A percentile compares a stretch with the other conserved stretches of the same genome.
Evolutionary conservation across 2,113 vertebrate species (phyloP).

Genomic region (Pelecanoides urinatrix): DNA sequence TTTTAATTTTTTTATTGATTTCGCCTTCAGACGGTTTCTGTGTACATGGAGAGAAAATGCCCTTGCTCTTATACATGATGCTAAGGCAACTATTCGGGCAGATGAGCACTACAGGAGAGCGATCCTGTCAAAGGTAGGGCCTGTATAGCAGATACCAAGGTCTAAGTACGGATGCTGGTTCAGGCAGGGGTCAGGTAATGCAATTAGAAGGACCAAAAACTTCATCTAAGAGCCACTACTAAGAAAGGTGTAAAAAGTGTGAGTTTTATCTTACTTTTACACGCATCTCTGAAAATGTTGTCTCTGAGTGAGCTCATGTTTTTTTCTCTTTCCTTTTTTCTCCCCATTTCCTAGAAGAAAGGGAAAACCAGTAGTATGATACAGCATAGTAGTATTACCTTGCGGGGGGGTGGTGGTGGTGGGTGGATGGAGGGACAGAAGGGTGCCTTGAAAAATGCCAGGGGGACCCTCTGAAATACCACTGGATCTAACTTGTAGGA

Average conservation of each 20-base stretch:
- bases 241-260: neutral
- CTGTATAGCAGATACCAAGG: neutral
- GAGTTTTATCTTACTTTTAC: neutral
- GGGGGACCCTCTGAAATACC: neutral
- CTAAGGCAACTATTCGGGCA: slow-evolving; percentile 51
- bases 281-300: neutral
- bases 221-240: neutral
- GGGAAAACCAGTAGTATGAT: neutral
- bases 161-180: neutral
- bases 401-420: too few relatives aligned
- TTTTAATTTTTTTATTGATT: neutral
- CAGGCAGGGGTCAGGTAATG: neutral
- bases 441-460: neutral
- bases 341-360: neutral
- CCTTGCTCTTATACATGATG: slow-evolving; percentile 1
- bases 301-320: neutral
- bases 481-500: neutral
- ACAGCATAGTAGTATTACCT: neutral
- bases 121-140: slow-evolving; percentile 78
- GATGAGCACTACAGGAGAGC: slow-evolving; percentile 66
- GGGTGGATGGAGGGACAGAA: neutral
- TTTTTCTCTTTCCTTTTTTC: neutral
- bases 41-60: slow-evolving; percentile 76
- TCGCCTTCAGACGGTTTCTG: slow-evolving; percentile 64
- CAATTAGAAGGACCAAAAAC: neutral